Percentiles rank a stretch among this genome's conserved stretches.
phyloP scores from a whole-genome alignment of 2,113 vertebrate genomes.

The Callocephalon fimbriatum region DNA sequence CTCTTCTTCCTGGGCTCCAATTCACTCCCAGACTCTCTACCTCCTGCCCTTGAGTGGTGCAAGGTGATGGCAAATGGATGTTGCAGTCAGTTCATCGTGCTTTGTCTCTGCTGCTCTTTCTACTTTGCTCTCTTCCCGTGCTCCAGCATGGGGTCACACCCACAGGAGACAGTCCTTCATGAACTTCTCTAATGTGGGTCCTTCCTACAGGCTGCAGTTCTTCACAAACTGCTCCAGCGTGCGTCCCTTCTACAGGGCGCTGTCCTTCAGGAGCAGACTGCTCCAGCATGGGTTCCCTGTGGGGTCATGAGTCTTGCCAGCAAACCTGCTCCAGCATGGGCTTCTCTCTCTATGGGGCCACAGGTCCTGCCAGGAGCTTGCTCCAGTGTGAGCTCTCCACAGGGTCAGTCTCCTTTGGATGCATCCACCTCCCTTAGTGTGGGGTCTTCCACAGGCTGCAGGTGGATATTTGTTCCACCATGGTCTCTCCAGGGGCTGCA shows the following conservation, averaged over 20 bases:
- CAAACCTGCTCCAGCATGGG: neutral
- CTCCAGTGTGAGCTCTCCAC: neutral
- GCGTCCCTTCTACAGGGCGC: neutral
- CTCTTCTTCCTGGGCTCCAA: neutral
- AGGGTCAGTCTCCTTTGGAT: neutral
- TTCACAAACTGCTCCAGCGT: neutral
- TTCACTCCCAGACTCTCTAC: neutral
- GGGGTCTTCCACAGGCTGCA: neutral
- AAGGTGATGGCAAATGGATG: accelerated
- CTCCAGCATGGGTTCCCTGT: neutral
- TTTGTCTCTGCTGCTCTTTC: neutral
- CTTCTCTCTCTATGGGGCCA: neutral
- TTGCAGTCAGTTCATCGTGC: neutral
- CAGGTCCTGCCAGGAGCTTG: neutral
- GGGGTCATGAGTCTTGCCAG: neutral
- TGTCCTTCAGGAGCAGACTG: neutral
- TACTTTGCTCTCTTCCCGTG: neutral
- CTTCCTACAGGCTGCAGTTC: neutral
- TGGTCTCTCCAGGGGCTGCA: neutral
- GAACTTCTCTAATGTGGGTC: neutral
- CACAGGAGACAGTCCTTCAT: neutral
- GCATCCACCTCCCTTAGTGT: neutral
- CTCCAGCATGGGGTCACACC: neutral
- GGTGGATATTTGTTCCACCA: neutral
- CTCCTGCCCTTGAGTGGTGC: accelerated